A percentile compares a stretch with the other conserved stretches of the same genome.
phyloP scores from a whole-genome alignment of 2,888 invertebrate genomes.

The Tubulanus polymorphus region DNA sequence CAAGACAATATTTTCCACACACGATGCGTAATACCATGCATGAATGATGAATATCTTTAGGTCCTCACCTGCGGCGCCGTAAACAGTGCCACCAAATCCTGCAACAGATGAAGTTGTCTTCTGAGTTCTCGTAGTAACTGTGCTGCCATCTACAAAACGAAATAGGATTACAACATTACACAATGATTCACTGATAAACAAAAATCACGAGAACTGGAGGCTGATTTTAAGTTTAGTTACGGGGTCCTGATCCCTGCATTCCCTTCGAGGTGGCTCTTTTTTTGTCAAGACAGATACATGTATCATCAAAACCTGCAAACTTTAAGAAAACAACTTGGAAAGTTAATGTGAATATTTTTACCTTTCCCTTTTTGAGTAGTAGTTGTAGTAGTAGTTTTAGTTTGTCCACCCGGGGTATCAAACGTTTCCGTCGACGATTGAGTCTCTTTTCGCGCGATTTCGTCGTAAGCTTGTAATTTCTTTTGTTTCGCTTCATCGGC shows the following conservation, averaged over 20 bases:
- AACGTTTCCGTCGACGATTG: constrained; percentile 23
- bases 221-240: too few relatives aligned
- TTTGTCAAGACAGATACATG: too few relatives aligned
- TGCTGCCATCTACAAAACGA: constrained; percentile 1
- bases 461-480: constrained; percentile 47
- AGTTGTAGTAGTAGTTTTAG: constrained; percentile 23
- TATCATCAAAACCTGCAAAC: too few relatives aligned
- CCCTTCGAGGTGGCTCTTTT: too few relatives aligned
- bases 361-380: constrained; percentile 22
- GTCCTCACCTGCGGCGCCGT: neutral
- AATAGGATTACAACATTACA: neutral
- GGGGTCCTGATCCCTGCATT: too few relatives aligned
- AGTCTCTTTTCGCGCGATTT: constrained; percentile 38
- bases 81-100: neutral
- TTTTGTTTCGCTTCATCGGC: constrained; percentile 49
- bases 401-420: constrained; percentile 6
- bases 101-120: neutral
- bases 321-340: too few relatives aligned
- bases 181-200: too few relatives aligned
- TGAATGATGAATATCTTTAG: too few relatives aligned
- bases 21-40: too few relatives aligned
- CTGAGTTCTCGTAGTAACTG: neutral
- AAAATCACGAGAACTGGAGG: too few relatives aligned
- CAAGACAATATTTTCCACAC: too few relatives aligned
- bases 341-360: too few relatives aligned